Conservation (phyloP, 2,113 vertebrate species). For the Nerophis lumbriciformis region DNA sequence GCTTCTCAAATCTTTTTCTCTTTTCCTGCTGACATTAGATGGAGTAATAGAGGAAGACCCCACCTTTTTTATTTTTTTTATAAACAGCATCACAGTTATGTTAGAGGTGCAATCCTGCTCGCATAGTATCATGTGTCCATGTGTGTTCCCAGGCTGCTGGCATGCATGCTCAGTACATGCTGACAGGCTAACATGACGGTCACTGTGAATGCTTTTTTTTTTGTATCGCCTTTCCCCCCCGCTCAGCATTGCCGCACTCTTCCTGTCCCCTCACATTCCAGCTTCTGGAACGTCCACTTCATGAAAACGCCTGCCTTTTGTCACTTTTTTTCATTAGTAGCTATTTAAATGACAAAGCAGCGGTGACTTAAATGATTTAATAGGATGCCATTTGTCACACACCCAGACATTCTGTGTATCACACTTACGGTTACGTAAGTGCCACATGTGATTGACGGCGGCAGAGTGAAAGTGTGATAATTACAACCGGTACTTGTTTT, state of each 20-base stretch:
- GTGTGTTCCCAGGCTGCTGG: no score
- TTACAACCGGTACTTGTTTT: slow-evolving; percentile 16
- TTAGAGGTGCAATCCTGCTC: no score
- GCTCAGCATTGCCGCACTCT: slow-evolving; percentile 34
- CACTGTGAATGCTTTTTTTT: not conserved
- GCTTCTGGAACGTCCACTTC: slow-evolving; percentile 39
- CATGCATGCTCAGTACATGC: no score
- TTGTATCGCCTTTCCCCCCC: not conserved
- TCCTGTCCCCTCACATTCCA: slow-evolving; percentile 55
- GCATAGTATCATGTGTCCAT: no score
- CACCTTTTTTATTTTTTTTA: no score
- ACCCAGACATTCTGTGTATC: not conserved
- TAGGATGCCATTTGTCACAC: slow-evolving; percentile 1
- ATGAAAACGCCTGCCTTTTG: slow-evolving; percentile 24
- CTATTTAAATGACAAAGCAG: not conserved
- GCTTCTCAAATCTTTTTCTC: not conserved
- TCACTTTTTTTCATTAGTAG: not conserved
- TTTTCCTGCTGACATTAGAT: no score
- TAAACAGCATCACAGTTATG: no score
- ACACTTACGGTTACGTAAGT: slow-evolving; percentile 7
- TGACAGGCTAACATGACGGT: no score
- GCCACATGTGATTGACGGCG: slow-evolving; percentile 45
- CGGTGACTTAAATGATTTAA: not conserved
- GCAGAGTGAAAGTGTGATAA: slow-evolving; percentile 22
- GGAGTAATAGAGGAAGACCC: no score